Base-by-base conservation (phyloP, 1,140 invertebrate species). In the Drosophila varians region DNA sequence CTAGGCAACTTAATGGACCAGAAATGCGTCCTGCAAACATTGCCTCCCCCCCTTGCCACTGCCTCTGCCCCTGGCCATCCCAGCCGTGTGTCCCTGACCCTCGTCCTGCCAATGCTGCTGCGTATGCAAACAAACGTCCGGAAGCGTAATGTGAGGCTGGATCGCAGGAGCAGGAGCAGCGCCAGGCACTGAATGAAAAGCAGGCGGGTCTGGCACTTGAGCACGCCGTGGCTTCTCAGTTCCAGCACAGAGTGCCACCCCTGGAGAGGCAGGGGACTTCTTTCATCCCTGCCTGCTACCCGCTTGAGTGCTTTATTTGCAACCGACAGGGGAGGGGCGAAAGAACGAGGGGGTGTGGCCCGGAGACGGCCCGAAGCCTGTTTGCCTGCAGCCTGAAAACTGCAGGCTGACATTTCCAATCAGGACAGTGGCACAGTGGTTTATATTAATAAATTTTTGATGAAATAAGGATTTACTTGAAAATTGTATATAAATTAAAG, bases 11-110 rank as follows among this genome's bases (percentile, higher is more conserved):
- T 87, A 87, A 86, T 86, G 82, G 82, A 87, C 82, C 82, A 87
- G 80, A 86, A 84, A 86, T 86, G 82, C 82, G 77, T 74, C 71
- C 73, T 80, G 82, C 82, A 87, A 86, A 86, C 82, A 86, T 58
- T 66, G 46, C 49, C 55, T 25, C 56, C 72, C 42, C 28, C 40
- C 26, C 42, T 25, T 45, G 11, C 26, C n/a, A n/a, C n/a, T n/a
- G n/a, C 9, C 52, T 12, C 7, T 23, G 19, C 51, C 23, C 12
- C 47, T 43, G n/a, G 14, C 23, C 23, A 7, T 40, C 16, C 26
- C 56, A 38, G 14, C 34, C n/a, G 4, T 14, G 26, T 75, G 45
- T 73, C 69, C 56, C 57, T 76, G 56, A 66, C 74, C 74, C 66
- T 57, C 43, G 54, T 60, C 79, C 77, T 73, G 77, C 45, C 61